Base-by-base conservation (phyloP, 1,140 invertebrate species). In the Saccostrea cuccullata region DNA sequence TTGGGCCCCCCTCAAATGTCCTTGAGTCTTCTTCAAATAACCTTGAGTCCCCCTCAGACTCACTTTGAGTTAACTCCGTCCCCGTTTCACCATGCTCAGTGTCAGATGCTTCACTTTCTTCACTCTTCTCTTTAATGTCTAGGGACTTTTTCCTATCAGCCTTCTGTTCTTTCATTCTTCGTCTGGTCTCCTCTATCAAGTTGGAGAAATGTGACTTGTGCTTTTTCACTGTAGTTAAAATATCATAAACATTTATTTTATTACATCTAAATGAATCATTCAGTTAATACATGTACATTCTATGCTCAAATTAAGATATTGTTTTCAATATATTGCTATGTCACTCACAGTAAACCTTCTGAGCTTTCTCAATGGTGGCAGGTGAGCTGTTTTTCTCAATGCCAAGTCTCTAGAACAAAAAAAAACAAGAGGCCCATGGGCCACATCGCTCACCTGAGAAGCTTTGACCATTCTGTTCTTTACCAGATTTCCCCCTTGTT, bases 261-360 rank as follows among this genome's bases (percentile, higher is more conserved):
- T 47, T 8, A 47, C 47, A 47, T 47, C 47, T 47, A 47, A 47
- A 47, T 3, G 9, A 47, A 47, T 47, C 47, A 47, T 9, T 8
- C 47, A 8, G 47, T 47, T 47, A 36, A 36, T 9, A 47, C 47
- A 47, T 8, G 47, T 36, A 36, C 30, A 36, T 47, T 47, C 47
- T 47, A 6, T 47, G 9, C 47, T 47, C 47, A 36, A 36, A 36
- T 36, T 36, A 36, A 1, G 47, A 47, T 47, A 6, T 47, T 47
- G 6, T 47, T 47, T 47, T 47, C 47, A 47, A 47, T 0, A 9
- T 47, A 47, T 47, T 47, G 47, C 47, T 47, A 47, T 9, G 5
- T 40, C 8, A 86, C 90, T 90, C 60, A 90, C 90, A 67, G 87
- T 90, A 90, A n/a, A 26, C 6, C 77, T 89, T 89, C 36, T 88